A percentile compares a stretch with the other conserved stretches of the same genome.
phyloP scores from a whole-genome alignment of 2,888 invertebrate genomes.

The Plagiodera versicolora region DNA sequence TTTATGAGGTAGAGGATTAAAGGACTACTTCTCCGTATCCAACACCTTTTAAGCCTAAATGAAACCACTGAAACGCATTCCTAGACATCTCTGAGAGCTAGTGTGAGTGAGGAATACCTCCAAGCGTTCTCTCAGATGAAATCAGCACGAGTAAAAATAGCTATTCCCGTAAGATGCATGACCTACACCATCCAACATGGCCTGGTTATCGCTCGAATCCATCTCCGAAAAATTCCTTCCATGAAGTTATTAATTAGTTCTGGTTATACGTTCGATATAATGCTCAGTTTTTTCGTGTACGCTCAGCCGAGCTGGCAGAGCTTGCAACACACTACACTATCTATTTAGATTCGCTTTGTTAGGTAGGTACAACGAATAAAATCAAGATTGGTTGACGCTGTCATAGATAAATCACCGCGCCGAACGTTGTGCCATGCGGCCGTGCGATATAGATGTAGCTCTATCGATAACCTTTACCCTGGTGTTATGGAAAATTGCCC shows the following conservation, averaged over 20 bases:
- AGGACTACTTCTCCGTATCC: too few species aligned
- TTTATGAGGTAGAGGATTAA: too few species aligned
- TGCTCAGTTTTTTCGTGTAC: conserved; percentile 24
- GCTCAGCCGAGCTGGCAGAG: conserved; percentile 15
- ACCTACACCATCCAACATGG: not conserved
- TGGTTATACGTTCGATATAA: conserved; percentile 22
- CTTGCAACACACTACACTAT: conserved; percentile 25
- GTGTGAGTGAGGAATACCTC: not conserved
- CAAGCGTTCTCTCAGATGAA: not conserved
- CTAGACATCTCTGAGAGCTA: not conserved
- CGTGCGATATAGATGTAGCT: conserved; percentile 39
- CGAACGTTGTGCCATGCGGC: conserved; percentile 35
- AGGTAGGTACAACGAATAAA: conserved; percentile 24
- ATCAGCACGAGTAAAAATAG: not conserved
- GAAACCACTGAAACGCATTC: too few species aligned
- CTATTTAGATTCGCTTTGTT: conserved; percentile 31
- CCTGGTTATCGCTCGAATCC: not conserved
- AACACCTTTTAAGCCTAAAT: too few species aligned
- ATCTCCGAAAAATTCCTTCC: conserved; percentile 14
- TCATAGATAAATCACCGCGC: conserved; percentile 38
- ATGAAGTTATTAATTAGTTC: conserved; percentile 29
- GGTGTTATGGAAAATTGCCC: conserved; percentile 40
- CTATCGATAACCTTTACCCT: conserved; percentile 41
- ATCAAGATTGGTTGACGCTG: conserved; percentile 34
- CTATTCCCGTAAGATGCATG: not conserved